Conservation (phyloP, 2,888 invertebrate species). For the Meliscaeva auricollis region DNA sequence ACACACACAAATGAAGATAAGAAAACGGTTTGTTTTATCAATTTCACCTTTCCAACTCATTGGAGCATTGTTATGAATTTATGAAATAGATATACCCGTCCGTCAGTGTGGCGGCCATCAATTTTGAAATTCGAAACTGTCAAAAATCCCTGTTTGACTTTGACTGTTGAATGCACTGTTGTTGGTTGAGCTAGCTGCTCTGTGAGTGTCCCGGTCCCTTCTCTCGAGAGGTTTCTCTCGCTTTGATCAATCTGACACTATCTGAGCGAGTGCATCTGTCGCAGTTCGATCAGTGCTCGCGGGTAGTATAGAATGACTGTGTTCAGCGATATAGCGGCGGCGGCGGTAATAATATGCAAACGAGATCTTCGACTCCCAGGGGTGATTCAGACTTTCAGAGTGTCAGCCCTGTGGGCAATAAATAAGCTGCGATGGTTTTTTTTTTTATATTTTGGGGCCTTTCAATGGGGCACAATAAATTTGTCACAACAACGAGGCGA, state of each 20-base stretch:
- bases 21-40: conserved; percentile 58
- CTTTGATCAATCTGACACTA: conserved; percentile 56
- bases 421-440: conserved; percentile 68
- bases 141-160: conserved; percentile 48
- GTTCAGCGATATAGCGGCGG: background rate
- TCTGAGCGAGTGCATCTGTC: conserved; percentile 67
- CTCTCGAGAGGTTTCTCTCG: background rate
- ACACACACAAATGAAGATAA: conserved; percentile 38
- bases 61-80: conserved; percentile 66
- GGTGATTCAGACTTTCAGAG: conserved; percentile 45
- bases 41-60: conserved; percentile 59
- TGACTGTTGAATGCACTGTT: conserved; percentile 25
- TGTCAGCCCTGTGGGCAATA: conserved; percentile 72
- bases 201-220: background rate
- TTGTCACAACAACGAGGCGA: conserved; percentile 65
- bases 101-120: conserved; percentile 52
- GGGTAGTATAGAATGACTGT: conserved; percentile 5
- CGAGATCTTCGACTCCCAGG: conserved; percentile 55
- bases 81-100: conserved; percentile 70
- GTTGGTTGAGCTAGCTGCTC: background rate
- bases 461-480: conserved; percentile 72
- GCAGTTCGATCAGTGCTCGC: conserved; percentile 70
- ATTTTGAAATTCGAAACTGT: conserved; percentile 73
- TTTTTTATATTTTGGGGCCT: conserved; percentile 71
- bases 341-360: conserved; percentile 60